Evolutionary conservation across 1,140 invertebrate genomes (phyloP).

Genomic region (Mactra quadrangularis): DNA sequence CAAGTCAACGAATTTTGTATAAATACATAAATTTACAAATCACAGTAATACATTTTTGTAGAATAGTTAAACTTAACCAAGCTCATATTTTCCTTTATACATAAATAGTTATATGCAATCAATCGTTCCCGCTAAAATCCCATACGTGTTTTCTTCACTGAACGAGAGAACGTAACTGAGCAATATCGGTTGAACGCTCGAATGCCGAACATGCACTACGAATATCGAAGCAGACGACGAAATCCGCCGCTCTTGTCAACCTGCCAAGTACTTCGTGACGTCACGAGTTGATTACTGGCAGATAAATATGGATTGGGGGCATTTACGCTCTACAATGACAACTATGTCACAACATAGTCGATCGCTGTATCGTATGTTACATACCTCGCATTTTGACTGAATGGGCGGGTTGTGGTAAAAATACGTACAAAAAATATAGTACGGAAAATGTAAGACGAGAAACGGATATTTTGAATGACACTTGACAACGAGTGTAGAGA

Average conservation of each 20-base stretch:
- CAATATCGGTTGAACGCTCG: slow-evolving; percentile 53
- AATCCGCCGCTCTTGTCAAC: slow-evolving; percentile 50
- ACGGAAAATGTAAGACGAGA: too few species aligned
- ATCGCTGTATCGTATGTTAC: slow-evolving; percentile 30
- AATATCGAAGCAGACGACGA: slow-evolving; percentile 47
- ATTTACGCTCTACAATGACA: slow-evolving; percentile 43
- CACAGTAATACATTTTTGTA: too few species aligned
- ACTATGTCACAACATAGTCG: slow-evolving; percentile 43
- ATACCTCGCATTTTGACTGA: not conserved
- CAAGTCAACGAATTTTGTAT: too few species aligned
- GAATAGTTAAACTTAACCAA: slow-evolving; percentile 25
- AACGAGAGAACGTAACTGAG: slow-evolving; percentile 46
- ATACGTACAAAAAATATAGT: too few species aligned
- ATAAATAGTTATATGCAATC: slow-evolving; percentile 17
- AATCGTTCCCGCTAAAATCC: slow-evolving; percentile 46
- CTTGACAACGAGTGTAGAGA: too few species aligned
- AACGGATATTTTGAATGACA: too few species aligned
- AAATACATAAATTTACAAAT: too few species aligned
- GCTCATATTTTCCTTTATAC: slow-evolving; percentile 26
- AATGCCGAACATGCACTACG: slow-evolving; percentile 56
- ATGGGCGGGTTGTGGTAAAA: not conserved
- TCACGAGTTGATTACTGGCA: slow-evolving; percentile 53
- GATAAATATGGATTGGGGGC: slow-evolving; percentile 56
- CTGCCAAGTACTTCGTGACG: slow-evolving; percentile 61
- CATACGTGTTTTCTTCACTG: slow-evolving; percentile 40